phyloP scores from a whole-genome alignment of 2,113 vertebrate genomes.

The Amphilophus citrinellus region DNA sequence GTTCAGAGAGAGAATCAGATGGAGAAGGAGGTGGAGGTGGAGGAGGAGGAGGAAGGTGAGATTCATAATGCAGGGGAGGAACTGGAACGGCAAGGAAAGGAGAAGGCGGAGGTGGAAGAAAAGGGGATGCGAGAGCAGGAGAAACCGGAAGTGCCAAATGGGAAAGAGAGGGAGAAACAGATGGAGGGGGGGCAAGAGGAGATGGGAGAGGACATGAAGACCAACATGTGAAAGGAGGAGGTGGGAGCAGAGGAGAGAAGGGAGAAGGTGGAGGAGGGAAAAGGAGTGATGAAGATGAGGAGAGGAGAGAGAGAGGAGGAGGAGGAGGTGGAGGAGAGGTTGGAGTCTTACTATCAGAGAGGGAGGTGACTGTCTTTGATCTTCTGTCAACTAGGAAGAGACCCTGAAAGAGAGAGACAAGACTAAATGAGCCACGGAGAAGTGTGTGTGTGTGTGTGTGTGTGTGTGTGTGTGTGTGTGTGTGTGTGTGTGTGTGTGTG shows the following conservation, averaged over 20 bases:
- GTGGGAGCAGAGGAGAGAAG: neutral
- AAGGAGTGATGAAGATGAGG: slow-evolving; percentile 15
- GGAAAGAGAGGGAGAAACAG: neutral
- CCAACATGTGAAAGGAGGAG: slow-evolving; percentile 19
- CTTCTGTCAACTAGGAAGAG: slow-evolving; percentile 76
- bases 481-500: too few species aligned
- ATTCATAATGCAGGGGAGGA: neutral
- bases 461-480: too few species aligned
- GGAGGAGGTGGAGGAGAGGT: slow-evolving; percentile 47
- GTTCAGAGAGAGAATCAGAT: slow-evolving; percentile 1
- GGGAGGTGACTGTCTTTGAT: slow-evolving; percentile 70
- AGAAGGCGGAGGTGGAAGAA: neutral
- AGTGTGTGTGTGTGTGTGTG: neutral
- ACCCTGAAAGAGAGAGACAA: slow-evolving; percentile 50
- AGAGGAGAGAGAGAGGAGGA: neutral
- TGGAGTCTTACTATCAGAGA: slow-evolving; percentile 75
- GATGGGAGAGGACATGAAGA: neutral
- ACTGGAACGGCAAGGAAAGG: neutral
- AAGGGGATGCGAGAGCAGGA: neutral
- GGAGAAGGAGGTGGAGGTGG: neutral
- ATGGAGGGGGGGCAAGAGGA: neutral
- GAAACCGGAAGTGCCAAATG: neutral
- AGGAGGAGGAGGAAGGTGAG: neutral
- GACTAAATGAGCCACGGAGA: neutral
- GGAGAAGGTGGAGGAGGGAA: slow-evolving; percentile 16